These are phyloP conservation scores for Bujurquina vittata DNA, from an alignment of 2,113 vertebrate genomes.

Conservation along the genomic window DNA sequence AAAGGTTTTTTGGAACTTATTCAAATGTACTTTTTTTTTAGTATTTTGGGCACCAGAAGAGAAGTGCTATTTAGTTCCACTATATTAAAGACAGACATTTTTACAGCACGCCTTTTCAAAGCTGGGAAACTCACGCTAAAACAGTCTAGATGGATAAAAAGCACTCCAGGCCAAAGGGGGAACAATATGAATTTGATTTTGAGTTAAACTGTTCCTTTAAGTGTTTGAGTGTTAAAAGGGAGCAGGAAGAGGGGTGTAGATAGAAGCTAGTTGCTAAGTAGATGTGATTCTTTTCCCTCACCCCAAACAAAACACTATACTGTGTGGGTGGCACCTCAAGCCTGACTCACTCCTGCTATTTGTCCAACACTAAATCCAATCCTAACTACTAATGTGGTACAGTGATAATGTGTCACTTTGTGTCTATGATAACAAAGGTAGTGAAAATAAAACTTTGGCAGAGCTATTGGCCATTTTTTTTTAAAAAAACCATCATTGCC, in stretches of 20 bases:
- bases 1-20: neutral
- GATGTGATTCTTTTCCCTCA: slow-evolving; percentile 68
- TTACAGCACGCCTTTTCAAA: neutral
- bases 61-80: no score
- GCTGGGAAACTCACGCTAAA: neutral
- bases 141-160: neutral
- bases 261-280: slow-evolving; percentile 59
- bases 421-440: slow-evolving; percentile 23
- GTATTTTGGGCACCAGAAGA: no score
- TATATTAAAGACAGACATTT: neutral
- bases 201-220: neutral
- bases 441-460: slow-evolving; percentile 8
- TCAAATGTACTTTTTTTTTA: no score
- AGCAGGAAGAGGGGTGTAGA: neutral
- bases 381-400: neutral
- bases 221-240: slow-evolving; percentile 16
- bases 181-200: neutral
- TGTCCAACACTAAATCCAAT: slow-evolving; percentile 21
- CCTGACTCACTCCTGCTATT: slow-evolving; percentile 7
- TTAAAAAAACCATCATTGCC: neutral
- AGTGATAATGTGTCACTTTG: slow-evolving; percentile 8
- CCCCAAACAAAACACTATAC: slow-evolving; percentile 3
- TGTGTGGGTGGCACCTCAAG: slow-evolving; percentile 44
- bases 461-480: neutral
- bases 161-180: neutral